Conservation (phyloP, 2,797 vertebrate species). For the Enteromius afrohamiltoni region DNA sequence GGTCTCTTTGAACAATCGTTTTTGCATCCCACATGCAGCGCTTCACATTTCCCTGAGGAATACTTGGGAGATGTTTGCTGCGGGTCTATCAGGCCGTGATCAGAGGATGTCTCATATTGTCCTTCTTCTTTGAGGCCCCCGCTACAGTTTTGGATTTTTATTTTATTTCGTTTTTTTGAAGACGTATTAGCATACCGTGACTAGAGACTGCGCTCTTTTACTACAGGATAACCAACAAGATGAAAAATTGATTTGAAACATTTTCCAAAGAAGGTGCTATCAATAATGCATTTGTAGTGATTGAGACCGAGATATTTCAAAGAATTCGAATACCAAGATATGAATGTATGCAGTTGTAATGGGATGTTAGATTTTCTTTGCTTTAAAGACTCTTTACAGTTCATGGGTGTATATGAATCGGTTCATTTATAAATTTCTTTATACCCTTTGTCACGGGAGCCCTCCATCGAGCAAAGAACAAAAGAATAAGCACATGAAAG, state of each 20-base stretch:
- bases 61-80: slow-evolving; percentile 41
- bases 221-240: slow-evolving; percentile 18
- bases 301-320: slow-evolving; percentile 19
- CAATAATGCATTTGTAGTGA: background rate
- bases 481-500: slow-evolving; percentile 32
- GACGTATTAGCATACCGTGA: slow-evolving; percentile 30
- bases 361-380: background rate
- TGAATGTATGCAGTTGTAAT: background rate
- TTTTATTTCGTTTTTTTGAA: background rate
- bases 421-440: background rate
- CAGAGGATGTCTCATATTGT: slow-evolving; percentile 41
- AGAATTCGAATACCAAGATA: slow-evolving; percentile 26
- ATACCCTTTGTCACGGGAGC: slow-evolving; percentile 13
- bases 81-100: slow-evolving; percentile 50
- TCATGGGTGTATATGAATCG: background rate
- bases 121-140: slow-evolving; percentile 25
- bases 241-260: slow-evolving; percentile 25
- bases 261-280: slow-evolving; percentile 27
- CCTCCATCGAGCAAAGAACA: slow-evolving; percentile 12
- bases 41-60: slow-evolving; percentile 31
- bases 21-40: slow-evolving; percentile 66
- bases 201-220: background rate
- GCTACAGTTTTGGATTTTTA: background rate
- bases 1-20: slow-evolving; percentile 76
- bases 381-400: background rate